Conservation (phyloP, 53 echinoderm and acorn worm genomes). For the Temnopleurus reevesii region DNA sequence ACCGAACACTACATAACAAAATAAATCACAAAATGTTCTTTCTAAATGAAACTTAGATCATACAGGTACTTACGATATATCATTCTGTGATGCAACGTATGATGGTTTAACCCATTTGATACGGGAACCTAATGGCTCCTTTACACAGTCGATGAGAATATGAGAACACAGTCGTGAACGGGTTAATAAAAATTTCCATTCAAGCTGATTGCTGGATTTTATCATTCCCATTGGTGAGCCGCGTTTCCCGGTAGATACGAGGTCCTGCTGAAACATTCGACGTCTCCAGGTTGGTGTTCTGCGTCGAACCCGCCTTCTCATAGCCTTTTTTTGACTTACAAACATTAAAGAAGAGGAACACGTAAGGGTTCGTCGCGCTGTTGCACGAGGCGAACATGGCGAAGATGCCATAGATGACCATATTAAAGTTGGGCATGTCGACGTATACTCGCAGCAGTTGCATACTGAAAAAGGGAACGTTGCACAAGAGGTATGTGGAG, state of each 20-base stretch:
- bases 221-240: slow-evolving; percentile 46
- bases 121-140: too few species aligned
- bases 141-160: too few species aligned
- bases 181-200: neutral
- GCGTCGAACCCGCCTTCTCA: slow-evolving; percentile 53
- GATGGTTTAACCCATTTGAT: too few species aligned
- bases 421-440: slow-evolving; percentile 22
- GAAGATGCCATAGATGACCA: slow-evolving; percentile 77
- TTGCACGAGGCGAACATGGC: slow-evolving; percentile 88
- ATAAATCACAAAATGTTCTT: neutral
- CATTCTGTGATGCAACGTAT: neutral
- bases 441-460: slow-evolving; percentile 71
- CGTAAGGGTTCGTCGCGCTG: slow-evolving; percentile 88
- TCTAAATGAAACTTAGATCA: neutral
- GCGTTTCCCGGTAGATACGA: slow-evolving; percentile 41
- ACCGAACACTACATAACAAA: too few species aligned
- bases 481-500: slow-evolving; percentile 85
- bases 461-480: slow-evolving; percentile 83
- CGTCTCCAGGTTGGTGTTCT: slow-evolving; percentile 36
- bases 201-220: neutral
- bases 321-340: slow-evolving; percentile 72
- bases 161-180: too few species aligned
- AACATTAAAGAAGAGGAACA: slow-evolving; percentile 92
- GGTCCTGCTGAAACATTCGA: slow-evolving; percentile 1
- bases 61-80: neutral